A percentile compares a stretch with the other conserved stretches of the same genome.
Evolutionary conservation across 1,140 invertebrate species (phyloP).

Genomic region (Achroia grisella): DNA sequence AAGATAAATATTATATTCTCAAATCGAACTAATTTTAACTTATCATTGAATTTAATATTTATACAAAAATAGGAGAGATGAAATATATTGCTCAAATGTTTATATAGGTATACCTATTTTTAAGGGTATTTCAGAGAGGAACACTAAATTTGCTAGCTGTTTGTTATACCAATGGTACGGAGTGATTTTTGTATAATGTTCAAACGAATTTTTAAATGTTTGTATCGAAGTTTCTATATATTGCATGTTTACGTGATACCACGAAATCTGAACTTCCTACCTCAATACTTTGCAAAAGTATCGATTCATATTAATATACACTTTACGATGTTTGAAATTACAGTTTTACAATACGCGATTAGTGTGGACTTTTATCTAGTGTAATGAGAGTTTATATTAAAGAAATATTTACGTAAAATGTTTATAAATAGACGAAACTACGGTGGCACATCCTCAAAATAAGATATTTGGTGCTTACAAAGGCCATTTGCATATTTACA

Average conservation of each 20-base stretch:
- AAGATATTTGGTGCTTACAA: conserved; percentile 57
- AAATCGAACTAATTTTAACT: conserved; percentile 51
- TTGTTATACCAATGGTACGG: conserved; percentile 37
- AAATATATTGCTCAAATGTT: conserved; percentile 73
- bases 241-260: conserved; percentile 26
- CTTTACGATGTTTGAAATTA: conserved; percentile 49
- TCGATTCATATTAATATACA: conserved; percentile 58
- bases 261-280: conserved; percentile 60
- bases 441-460: conserved; percentile 38
- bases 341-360: conserved; percentile 64
- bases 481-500: conserved; percentile 58
- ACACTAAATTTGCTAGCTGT: conserved; percentile 67
- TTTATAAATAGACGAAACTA: conserved; percentile 51
- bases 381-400: conserved; percentile 66
- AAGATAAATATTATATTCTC: conserved; percentile 33
- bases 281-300: conserved; percentile 63
- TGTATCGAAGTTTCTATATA: conserved; percentile 59
- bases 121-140: conserved; percentile 64
- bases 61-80: conserved; percentile 67
- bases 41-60: conserved; percentile 66
- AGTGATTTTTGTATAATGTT: conserved; percentile 68
- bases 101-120: conserved; percentile 69
- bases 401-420: conserved; percentile 68
- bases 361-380: conserved; percentile 53
- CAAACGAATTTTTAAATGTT: conserved; percentile 67